Evolutionary conservation across 2,113 vertebrate genomes (phyloP), one percentile per base, ranked within the genome.

Genomic region (Ellobius talpinus): DNA sequence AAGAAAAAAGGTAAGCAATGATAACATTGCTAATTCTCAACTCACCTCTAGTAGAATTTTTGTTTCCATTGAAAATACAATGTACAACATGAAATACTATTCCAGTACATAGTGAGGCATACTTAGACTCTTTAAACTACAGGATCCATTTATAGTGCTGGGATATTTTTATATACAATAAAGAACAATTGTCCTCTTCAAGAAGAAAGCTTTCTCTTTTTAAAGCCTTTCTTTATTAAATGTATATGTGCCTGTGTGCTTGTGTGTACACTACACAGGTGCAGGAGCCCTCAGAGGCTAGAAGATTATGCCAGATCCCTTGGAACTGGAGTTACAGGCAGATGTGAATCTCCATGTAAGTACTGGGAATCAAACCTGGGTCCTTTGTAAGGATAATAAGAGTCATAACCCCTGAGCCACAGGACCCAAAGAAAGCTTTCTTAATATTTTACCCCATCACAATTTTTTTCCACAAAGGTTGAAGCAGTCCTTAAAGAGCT

Each of bases 81-180:
- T 81, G 66, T 77, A 66, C 89, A 81, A 63, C 58, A 85, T 33
- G n/a, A 93, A 97, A 96, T n/a, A 73, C 58, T 58, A 86, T 81
- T 73, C 14, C 78, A 79, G 24, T 66, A 39, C 85, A 42, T 73
- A 79, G 65, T 63, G 39, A 72, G 36, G 42, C 5, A 55, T 8
- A 45, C 12, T 68, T 50, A 36, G 2, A 81, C 58, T 78, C 47
- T 82, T 92, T 93, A 93, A 29, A 33, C 68, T 92, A 70, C 13
- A 81, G 55, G 14, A 55, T 78, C 50, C 21, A 68, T 87, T 63
- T 29, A 11, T 78, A 70, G 92, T n/a, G 55, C 31, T 72, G 52
- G 39, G 65, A 81, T 78, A 33, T 85, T 89, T 89, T 95, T 76
- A 77, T 73, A 79, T 55, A 55, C 21, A 87, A 93, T 79, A 11